Evolutionary conservation across 23 tunicate genomes (phyloP).

Genomic region (Phallusia fumigata): DNA sequence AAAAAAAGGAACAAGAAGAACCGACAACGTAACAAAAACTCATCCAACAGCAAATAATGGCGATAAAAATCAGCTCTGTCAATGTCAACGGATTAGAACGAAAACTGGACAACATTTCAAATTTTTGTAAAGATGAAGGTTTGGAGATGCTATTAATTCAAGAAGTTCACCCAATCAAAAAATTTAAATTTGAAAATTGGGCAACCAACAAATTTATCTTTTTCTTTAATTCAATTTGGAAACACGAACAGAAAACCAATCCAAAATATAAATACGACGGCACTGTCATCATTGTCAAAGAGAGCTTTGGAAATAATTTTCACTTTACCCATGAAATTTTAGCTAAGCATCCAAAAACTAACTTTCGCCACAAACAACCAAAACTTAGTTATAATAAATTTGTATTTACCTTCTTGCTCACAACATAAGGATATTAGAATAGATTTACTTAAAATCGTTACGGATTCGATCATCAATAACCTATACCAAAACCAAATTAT

Average conservation of each 20-base stretch:
- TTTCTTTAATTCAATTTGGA: neutral
- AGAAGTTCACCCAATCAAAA: neutral
- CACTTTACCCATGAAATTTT: neutral
- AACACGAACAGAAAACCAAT: neutral
- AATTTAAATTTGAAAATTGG: neutral
- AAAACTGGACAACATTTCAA: neutral
- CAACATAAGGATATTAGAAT: neutral
- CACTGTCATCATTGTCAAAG: neutral
- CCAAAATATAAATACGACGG: neutral
- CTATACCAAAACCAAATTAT: neutral
- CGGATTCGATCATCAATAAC: neutral
- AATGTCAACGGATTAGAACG: neutral
- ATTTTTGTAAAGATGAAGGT: neutral
- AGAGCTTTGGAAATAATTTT: neutral
- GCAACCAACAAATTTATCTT: neutral
- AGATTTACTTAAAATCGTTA: neutral
- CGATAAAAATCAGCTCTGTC: neutral
- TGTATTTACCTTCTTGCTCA: neutral
- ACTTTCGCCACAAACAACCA: neutral
- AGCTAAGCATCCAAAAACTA: neutral
- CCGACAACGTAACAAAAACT: no score
- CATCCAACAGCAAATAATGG: neutral
- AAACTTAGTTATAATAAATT: neutral
- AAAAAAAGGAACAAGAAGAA: no score
- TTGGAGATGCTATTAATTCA: neutral